These are phyloP conservation scores for Anoplopoma fimbria DNA, from an alignment of 2,113 vertebrate species.

Conservation along the genomic window DNA sequence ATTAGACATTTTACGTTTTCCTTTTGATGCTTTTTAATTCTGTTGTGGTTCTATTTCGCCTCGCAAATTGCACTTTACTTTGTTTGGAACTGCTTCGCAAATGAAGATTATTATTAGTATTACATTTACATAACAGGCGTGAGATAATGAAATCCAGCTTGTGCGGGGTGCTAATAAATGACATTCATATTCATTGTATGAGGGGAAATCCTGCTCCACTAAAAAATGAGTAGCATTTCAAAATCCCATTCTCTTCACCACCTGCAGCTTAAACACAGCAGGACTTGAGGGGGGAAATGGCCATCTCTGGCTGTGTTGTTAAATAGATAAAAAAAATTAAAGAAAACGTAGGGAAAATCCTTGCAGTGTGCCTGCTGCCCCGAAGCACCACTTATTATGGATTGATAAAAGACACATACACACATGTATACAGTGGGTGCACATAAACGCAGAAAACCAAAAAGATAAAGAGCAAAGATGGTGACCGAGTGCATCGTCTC, in stretches of 20 bases:
- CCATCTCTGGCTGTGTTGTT: constrained; percentile 53
- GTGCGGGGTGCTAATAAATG: neutral
- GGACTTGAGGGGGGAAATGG: constrained; percentile 45
- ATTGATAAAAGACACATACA: constrained; percentile 43
- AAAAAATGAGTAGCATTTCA: constrained; percentile 34
- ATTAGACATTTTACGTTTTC: neutral
- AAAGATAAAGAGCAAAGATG: constrained; percentile 26
- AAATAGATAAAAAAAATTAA: constrained; percentile 55
- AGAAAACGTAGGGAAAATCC: constrained; percentile 39
- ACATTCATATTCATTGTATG: constrained; percentile 50
- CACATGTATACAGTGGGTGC: neutral
- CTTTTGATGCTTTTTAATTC: neutral
- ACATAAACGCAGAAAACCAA: constrained; percentile 23
- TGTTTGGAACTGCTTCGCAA: constrained; percentile 19
- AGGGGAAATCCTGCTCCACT: constrained; percentile 24
- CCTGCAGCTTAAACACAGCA: constrained; percentile 67
- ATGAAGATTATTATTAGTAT: constrained; percentile 21
- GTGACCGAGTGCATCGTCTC: neutral
- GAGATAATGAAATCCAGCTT: constrained; percentile 21
- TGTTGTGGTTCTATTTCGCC: neutral
- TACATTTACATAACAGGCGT: constrained; percentile 4
- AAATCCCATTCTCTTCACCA: constrained; percentile 54
- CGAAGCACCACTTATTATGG: constrained; percentile 54
- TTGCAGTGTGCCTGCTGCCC: constrained; percentile 42
- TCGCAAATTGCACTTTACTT: constrained; percentile 15